phyloP scores from a whole-genome alignment of 2,888 invertebrate species.

The Ormyrus pomaceus region DNA sequence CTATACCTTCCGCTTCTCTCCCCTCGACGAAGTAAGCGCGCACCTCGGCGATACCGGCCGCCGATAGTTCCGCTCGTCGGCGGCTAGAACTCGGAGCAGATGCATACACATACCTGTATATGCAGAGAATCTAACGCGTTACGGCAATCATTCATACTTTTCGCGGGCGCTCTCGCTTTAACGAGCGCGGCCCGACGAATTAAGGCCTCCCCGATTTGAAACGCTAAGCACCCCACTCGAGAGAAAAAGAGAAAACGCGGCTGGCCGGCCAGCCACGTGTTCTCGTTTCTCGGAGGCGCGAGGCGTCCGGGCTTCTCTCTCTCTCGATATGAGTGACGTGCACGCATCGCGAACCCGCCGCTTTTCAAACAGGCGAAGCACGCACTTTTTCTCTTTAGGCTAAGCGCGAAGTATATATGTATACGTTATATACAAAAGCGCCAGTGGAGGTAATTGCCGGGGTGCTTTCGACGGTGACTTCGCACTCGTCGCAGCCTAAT shows the following conservation, averaged over 20 bases:
- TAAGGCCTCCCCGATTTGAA: slow-evolving; percentile 37
- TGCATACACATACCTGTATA: too few species aligned
- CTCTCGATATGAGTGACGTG: neutral
- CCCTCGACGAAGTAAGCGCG: neutral
- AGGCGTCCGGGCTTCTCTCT: neutral
- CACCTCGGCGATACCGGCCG: slow-evolving; percentile 32
- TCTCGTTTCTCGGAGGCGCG: neutral
- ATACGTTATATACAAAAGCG: neutral
- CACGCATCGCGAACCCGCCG: too few species aligned
- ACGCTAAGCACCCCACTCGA: slow-evolving; percentile 5
- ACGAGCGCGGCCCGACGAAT: slow-evolving; percentile 38
- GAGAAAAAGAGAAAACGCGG: slow-evolving; percentile 48
- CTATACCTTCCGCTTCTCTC: neutral
- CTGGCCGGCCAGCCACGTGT: neutral
- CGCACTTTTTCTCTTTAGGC: slow-evolving; percentile 3
- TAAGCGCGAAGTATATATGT: neutral
- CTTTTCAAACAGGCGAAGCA: neutral
- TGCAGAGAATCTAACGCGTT: neutral
- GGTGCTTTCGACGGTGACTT: slow-evolving; percentile 21
- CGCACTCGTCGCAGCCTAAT: slow-evolving; percentile 8
- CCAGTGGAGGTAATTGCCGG: slow-evolving; percentile 12
- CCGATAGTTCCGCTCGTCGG: slow-evolving; percentile 38
- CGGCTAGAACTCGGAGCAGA: neutral
- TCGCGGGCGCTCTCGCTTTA: slow-evolving; percentile 38
- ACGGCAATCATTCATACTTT: slow-evolving; percentile 48